phyloP scores from a whole-genome alignment of 2,113 vertebrate species.

The Cebidichthys violaceus region DNA sequence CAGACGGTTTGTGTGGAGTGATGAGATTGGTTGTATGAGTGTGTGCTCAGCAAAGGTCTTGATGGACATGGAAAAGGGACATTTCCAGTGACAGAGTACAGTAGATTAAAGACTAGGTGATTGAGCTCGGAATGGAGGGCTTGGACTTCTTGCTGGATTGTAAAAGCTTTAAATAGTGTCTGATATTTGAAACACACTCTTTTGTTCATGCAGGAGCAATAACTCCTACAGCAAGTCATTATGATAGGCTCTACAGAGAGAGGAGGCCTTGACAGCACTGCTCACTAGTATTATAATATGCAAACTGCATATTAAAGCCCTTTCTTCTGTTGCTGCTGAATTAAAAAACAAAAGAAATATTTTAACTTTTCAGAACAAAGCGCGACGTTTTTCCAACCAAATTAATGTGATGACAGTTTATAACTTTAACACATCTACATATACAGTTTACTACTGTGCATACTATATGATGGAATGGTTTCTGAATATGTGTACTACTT shows the following conservation, averaged over 20 bases:
- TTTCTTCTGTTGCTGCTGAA: conserved; percentile 19
- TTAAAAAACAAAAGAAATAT: conserved; percentile 11
- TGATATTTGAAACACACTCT: conserved; percentile 67
- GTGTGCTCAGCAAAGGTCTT: conserved; percentile 68
- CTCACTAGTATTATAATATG: conserved; percentile 48
- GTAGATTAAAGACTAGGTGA: conserved; percentile 63
- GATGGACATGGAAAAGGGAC: conserved; percentile 52
- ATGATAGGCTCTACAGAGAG: conserved; percentile 41
- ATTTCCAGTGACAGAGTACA: conserved; percentile 59
- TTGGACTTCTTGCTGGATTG: conserved; percentile 62
- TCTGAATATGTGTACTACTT: background rate
- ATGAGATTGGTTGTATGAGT: conserved; percentile 73
- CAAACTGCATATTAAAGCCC: conserved; percentile 46
- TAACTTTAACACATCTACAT: background rate
- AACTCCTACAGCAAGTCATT: conserved; percentile 61
- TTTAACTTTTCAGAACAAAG: conserved; percentile 20
- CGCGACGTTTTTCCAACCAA: background rate
- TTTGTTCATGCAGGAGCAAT: conserved; percentile 55
- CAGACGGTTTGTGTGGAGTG: conserved; percentile 40
- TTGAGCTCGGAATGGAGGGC: conserved; percentile 52
- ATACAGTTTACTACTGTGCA: background rate
- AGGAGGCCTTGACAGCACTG: conserved; percentile 50
- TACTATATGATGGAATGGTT: background rate
- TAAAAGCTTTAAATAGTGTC: conserved; percentile 69
- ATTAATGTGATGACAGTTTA: conserved; percentile 5